Evolutionary conservation across 2,888 invertebrate species (phyloP).

Genomic region (Oxyscelio sp.): DNA sequence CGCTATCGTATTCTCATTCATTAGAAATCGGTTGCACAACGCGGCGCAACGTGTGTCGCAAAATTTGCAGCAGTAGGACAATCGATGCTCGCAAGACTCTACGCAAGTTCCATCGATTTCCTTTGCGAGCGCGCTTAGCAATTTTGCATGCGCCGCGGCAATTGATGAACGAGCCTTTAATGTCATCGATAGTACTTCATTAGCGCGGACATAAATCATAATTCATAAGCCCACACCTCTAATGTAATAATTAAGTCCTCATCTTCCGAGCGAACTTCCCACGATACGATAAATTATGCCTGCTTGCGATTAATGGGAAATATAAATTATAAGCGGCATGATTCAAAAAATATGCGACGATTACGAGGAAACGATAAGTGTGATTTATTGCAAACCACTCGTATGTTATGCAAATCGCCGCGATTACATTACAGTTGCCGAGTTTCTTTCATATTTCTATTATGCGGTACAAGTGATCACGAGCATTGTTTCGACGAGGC

Average conservation of each 20-base stretch:
- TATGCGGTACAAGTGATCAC: constrained; percentile 63
- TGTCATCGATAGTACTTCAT: constrained; percentile 22
- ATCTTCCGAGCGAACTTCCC: constrained; percentile 50
- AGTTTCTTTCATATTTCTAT: constrained; percentile 74
- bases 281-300: constrained; percentile 62
- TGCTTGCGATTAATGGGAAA: constrained; percentile 61
- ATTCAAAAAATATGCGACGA: constrained; percentile 72
- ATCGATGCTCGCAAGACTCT: too few species aligned
- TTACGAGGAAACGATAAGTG: constrained; percentile 74
- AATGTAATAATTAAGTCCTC: constrained; percentile 48
- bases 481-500: constrained; percentile 62
- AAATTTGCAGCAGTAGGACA: not conserved
- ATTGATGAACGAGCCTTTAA: constrained; percentile 18
- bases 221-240: constrained; percentile 38
- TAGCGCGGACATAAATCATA: constrained; percentile 53
- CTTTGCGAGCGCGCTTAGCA: too few species aligned
- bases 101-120: too few species aligned
- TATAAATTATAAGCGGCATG: constrained; percentile 68
- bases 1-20: too few species aligned
- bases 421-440: constrained; percentile 63
- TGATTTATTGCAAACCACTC: constrained; percentile 65
- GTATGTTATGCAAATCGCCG: constrained; percentile 65
- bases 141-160: too few species aligned
- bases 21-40: too few species aligned
- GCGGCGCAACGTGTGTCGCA: not conserved